phyloP scores from a whole-genome alignment of 2,113 vertebrate genomes.

The Haemorhous mexicanus region DNA sequence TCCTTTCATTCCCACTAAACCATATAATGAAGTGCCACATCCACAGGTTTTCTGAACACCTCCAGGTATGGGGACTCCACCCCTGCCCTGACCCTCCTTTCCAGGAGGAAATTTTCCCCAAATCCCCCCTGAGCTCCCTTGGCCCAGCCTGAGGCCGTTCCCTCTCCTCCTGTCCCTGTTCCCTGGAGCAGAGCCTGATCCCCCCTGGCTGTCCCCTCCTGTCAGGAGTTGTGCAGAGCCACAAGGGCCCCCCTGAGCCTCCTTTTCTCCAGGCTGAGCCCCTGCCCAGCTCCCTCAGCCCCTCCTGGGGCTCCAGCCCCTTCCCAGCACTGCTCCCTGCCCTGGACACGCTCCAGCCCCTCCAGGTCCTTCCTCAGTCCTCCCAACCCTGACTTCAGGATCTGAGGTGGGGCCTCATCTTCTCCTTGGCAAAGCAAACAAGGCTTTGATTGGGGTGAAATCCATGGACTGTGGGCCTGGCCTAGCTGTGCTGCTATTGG shows the following conservation, averaged over 20 bases:
- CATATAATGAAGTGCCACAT: too few species aligned
- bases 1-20: not conserved
- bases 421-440: not conserved
- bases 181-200: not conserved
- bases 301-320: not conserved
- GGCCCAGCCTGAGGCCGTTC: not conserved
- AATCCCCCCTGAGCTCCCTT: not conserved
- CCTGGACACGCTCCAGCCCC: not conserved
- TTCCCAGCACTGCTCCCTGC: rapidly evolving
- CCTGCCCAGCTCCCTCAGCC: not conserved
- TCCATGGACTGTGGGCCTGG: not conserved
- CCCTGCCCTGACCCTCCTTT: rapidly evolving
- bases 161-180: not conserved
- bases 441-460: not conserved
- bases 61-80: not conserved
- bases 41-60: rapidly evolving
- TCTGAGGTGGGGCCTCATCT: not conserved
- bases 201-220: not conserved
- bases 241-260: not conserved
- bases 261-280: not conserved
- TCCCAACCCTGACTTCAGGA: not conserved
- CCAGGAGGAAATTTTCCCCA: not conserved
- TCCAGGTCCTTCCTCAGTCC: not conserved
- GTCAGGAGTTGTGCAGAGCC: not conserved
- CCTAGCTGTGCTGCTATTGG: not conserved